A percentile compares a stretch with the other conserved stretches of the same genome.
Conservation (phyloP, 2,113 vertebrate species). For the Protobothrops mucrosquamatus region DNA sequence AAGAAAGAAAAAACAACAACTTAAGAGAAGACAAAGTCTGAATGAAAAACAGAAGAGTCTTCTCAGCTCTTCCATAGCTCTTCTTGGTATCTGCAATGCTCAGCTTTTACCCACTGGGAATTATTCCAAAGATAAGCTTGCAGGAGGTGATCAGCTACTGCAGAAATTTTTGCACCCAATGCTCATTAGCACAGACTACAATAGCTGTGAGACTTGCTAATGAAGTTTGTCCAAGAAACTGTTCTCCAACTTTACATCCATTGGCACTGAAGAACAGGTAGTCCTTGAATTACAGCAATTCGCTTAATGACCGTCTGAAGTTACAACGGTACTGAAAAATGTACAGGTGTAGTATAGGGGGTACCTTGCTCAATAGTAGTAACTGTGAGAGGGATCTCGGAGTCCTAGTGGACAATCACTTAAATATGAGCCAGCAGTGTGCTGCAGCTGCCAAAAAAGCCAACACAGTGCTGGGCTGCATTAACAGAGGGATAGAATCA, state of each 20-base stretch:
- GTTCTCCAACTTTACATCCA: not conserved
- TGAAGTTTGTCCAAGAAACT: slow-evolving; percentile 2
- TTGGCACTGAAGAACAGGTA: not conserved
- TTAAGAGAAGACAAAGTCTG: not conserved
- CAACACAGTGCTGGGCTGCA: too few relatives aligned
- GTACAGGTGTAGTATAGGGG: too few relatives aligned
- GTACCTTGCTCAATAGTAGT: too few relatives aligned
- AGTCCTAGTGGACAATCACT: too few relatives aligned
- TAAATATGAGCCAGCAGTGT: too few relatives aligned
- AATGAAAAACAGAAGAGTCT: not conserved
- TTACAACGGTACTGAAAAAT: not conserved
- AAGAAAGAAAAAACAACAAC: not conserved
- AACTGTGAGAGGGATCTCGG: too few relatives aligned
- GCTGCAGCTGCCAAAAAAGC: too few relatives aligned
- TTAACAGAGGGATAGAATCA: too few relatives aligned
- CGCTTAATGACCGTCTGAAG: not conserved
- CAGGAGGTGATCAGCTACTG: not conserved
- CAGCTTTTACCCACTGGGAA: not conserved
- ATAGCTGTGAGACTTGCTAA: slow-evolving; percentile 4
- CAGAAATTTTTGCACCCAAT: not conserved
- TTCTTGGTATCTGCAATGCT: not conserved
- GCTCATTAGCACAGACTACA: not conserved
- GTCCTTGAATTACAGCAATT: not conserved
- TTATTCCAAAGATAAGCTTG: not conserved
- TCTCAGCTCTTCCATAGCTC: not conserved